These are phyloP conservation scores for Drosophila orosa DNA, from an alignment of 1,140 invertebrate genomes.

Conservation along the genomic window DNA sequence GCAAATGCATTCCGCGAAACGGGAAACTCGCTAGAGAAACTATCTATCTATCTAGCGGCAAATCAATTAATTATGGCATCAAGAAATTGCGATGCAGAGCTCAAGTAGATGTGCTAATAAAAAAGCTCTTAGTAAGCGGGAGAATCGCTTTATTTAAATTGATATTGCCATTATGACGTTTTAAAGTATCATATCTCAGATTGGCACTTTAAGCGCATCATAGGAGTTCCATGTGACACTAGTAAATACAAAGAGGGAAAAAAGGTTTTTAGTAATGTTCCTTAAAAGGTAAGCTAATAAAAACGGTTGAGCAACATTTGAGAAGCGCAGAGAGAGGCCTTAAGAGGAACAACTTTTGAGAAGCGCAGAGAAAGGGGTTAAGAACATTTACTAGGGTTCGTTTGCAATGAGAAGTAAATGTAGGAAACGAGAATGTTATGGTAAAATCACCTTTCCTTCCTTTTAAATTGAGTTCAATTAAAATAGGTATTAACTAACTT, in stretches of 20 bases:
- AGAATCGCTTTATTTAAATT: slow-evolving; percentile 19
- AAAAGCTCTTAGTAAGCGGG: slow-evolving; percentile 24
- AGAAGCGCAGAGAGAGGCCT: neutral
- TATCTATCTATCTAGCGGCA: slow-evolving; percentile 18
- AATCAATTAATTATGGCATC: slow-evolving; percentile 65
- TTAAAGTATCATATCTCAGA: slow-evolving; percentile 37
- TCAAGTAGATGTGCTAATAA: slow-evolving; percentile 27
- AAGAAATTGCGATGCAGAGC: slow-evolving; percentile 42
- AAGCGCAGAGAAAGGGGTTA: neutral
- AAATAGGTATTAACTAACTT: neutral
- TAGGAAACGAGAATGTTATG: no score
- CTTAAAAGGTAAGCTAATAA: neutral
- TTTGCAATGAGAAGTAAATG: neutral
- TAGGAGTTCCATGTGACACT: neutral
- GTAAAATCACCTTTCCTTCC: no score
- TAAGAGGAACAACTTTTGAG: neutral
- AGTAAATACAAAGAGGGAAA: neutral
- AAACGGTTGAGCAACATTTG: neutral
- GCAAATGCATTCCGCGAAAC: slow-evolving; percentile 54
- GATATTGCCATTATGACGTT: slow-evolving; percentile 33
- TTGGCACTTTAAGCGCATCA: slow-evolving; percentile 3
- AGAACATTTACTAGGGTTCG: neutral
- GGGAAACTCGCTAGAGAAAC: slow-evolving; percentile 35
- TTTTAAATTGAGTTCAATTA: neutral
- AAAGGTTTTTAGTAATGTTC: neutral